These are phyloP conservation scores for Philereme transversata DNA, from an alignment of 2,888 invertebrate genomes.

Conservation along the genomic window DNA sequence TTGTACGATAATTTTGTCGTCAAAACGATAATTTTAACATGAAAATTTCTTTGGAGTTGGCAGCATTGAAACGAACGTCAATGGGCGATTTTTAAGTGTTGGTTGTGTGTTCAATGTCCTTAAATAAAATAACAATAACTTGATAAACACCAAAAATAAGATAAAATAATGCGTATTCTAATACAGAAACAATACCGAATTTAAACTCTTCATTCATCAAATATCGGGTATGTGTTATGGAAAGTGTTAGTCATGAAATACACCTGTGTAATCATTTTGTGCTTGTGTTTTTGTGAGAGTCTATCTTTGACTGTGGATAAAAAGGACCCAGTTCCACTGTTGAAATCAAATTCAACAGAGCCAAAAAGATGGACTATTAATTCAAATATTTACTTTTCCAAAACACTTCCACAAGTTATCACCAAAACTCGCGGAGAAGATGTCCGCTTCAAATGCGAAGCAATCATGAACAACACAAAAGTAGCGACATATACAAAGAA, in stretches of 20 bases:
- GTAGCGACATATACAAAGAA: slow-evolving; percentile 71
- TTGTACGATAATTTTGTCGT: no score
- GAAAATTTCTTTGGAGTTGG: no score
- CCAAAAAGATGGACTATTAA: slow-evolving; percentile 76
- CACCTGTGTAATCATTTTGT: slow-evolving; percentile 69
- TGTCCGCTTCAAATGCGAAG: slow-evolving; percentile 73
- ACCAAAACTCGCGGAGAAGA: slow-evolving; percentile 59
- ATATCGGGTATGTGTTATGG: slow-evolving; percentile 60
- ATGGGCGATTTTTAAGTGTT: no score
- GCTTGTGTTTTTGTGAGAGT: slow-evolving; percentile 62
- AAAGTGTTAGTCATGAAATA: slow-evolving; percentile 75
- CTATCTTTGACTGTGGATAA: slow-evolving; percentile 55
- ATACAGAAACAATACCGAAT: neutral
- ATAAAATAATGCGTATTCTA: neutral
- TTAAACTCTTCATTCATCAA: slow-evolving; percentile 12
- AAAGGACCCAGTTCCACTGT: slow-evolving; percentile 53
- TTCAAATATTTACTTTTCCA: slow-evolving; percentile 73
- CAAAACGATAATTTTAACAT: no score
- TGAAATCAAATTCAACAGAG: slow-evolving; percentile 66
- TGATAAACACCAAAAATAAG: neutral
- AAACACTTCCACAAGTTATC: slow-evolving; percentile 62
- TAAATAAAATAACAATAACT: no score
- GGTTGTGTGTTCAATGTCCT: no score
- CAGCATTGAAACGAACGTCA: no score
- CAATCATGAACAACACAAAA: slow-evolving; percentile 73